phyloP scores from a whole-genome alignment of 2,113 vertebrate genomes.

The Glareola pratincola region DNA sequence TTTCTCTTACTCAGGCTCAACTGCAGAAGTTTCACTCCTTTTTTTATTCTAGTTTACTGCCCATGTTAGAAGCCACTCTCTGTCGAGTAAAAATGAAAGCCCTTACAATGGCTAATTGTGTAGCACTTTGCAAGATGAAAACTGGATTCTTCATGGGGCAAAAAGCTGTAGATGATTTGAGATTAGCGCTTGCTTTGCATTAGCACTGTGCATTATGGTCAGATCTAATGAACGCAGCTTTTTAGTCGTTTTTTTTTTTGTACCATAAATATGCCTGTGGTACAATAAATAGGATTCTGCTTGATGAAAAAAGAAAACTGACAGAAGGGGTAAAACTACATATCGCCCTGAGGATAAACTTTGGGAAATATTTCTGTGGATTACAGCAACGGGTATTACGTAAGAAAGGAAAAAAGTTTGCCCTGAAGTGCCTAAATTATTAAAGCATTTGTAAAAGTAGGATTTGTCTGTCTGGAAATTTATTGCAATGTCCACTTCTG shows the following conservation, averaged over 20 bases:
- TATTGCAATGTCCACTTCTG: neutral
- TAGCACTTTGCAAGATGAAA: neutral
- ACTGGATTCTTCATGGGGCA: neutral
- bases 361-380: conserved; percentile 22
- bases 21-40: neutral
- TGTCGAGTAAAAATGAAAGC: neutral
- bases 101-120: neutral
- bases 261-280: neutral
- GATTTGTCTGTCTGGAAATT: neutral
- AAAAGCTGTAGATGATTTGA: neutral
- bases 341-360: neutral
- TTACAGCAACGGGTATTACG: neutral
- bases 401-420: conserved; percentile 14
- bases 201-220: neutral
- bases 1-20: neutral
- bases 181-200: neutral
- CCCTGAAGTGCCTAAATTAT: conserved; percentile 30
- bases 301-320: neutral
- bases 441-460: neutral
- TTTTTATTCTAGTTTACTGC: neutral
- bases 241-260: neutral
- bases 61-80: neutral
- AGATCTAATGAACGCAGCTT: neutral
- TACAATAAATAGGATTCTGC: neutral
- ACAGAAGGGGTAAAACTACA: neutral